Base-by-base conservation (phyloP, 2,797 vertebrate species). In the Kryptolebias ocellatus region DNA sequence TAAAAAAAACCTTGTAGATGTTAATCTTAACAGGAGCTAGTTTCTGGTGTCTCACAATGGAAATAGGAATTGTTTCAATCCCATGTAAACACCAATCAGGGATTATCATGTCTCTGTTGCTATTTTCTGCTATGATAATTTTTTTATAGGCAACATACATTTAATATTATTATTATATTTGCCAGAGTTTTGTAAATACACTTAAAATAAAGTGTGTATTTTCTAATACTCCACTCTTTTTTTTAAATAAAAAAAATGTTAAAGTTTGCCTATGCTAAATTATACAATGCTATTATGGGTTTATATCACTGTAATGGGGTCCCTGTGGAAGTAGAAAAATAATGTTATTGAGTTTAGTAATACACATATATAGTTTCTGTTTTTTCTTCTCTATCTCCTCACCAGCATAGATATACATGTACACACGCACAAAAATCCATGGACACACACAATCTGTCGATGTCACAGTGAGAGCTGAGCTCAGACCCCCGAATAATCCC, bases 401-500 rank as follows among this genome's bases (percentile, higher is more conserved):
- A 34, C 16, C 18, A 24, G 39, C 27, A 18, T 20, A 20, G 47
- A 45, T 14, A 50, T 29, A 15, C 3, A 39, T 12, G 3, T 45
- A 52, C 27, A 39, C 31, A 15, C 4, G 37, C 27, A 15, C 31
- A 45, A 3, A n/a, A 24, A 50, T 20, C 46, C 17, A 20, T 10
- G 20, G 8, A 50, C 9, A 10, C 18, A 51, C 12, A 34, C 24
- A 72, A 4, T 0, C 3, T 70, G 62, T 67, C 56, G 60, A 64
- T 71, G 53, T 63, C 42, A 49, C 14, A 37, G 9, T 60, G 67
- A 64, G 64, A 62, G 47, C 58, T 58, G 47, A 55, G 44, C 67
- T 53, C 14, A 67, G 72, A 75, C 75, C 75, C 78, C 74, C 18
- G 5, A 56, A 66, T 60, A 80, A 59, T 17, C 18, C 31, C 37